phyloP scores from a whole-genome alignment of 1,140 invertebrate species.

The Leptoteleia sp. region DNA sequence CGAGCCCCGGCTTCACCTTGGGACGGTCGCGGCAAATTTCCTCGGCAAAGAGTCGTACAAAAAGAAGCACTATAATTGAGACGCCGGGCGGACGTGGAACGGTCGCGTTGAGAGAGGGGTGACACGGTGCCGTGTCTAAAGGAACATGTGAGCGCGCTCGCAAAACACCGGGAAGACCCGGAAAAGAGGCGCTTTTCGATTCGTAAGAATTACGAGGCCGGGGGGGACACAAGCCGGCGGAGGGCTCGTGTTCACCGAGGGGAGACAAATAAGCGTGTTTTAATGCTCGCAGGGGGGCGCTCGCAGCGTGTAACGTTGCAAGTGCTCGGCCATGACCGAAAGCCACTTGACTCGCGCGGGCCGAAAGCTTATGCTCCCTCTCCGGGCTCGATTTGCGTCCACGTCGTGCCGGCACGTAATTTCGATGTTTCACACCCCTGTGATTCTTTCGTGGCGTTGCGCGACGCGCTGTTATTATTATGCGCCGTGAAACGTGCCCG shows the following conservation, averaged over 20 bases:
- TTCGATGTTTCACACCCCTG: constrained; percentile 63
- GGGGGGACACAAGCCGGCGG: constrained; percentile 8
- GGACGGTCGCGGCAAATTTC: neutral
- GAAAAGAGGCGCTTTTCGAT: constrained; percentile 28
- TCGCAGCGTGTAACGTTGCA: constrained; percentile 45
- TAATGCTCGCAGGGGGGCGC: constrained; percentile 67
- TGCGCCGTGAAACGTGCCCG: constrained; percentile 36
- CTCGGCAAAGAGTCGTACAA: constrained; percentile 15
- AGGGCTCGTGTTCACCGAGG: constrained; percentile 47
- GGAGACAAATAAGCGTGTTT: constrained; percentile 70
- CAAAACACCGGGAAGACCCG: constrained; percentile 35
- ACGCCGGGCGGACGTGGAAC: constrained; percentile 29
- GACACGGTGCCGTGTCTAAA: constrained; percentile 18
- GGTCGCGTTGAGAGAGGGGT: constrained; percentile 32
- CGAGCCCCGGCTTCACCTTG: constrained; percentile 5
- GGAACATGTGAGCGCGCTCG: constrained; percentile 34
- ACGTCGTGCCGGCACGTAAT: constrained; percentile 47
- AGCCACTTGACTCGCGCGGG: constrained; percentile 71
- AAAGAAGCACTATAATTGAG: constrained; percentile 62
- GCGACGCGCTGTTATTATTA: constrained; percentile 51
- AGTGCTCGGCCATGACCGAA: constrained; percentile 66
- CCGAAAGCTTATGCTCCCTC: constrained; percentile 55
- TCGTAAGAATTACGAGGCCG: constrained; percentile 25
- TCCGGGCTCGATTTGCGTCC: constrained; percentile 41
- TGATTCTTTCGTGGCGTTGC: constrained; percentile 49